Percentiles rank a stretch among this genome's conserved stretches.
Conservation (phyloP, 2,888 invertebrate genomes). For the Pachycephus smyrnensis region DNA sequence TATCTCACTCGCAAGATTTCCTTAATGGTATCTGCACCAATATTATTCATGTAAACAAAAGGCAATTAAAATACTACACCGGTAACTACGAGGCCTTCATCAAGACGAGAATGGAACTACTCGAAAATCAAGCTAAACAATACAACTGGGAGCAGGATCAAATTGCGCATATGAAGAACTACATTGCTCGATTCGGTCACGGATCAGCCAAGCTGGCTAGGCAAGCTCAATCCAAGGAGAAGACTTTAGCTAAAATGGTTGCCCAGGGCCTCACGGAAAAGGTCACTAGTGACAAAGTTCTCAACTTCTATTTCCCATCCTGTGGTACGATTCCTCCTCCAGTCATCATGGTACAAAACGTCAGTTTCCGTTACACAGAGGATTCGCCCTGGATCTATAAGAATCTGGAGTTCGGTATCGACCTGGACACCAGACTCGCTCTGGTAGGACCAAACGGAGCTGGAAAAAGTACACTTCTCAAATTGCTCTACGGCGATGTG, state of each 20-base stretch:
- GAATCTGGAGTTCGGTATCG: constrained; percentile 98
- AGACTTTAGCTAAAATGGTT: constrained; percentile 99
- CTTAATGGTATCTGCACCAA: constrained; percentile 97
- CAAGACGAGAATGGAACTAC: constrained; percentile 89
- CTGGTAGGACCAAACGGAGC: constrained; percentile 99
- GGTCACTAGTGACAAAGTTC: constrained; percentile 88
- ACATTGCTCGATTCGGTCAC: constrained; percentile 99
- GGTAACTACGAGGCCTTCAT: constrained; percentile 98
- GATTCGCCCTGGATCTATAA: constrained; percentile 92
- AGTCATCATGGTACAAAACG: constrained; percentile 98
- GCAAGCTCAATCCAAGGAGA: constrained; percentile 99
- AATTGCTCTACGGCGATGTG: constrained; percentile 94
- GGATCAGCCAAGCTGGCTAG: constrained; percentile 98
- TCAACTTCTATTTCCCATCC: constrained; percentile 93
- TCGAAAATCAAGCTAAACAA: constrained; percentile 99
- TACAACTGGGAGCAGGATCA: constrained; percentile 99
- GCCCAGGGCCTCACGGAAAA: constrained; percentile 97
- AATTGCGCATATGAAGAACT: constrained; percentile 99
- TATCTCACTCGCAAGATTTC: constrained; percentile 99
- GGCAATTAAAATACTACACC: constrained; percentile 93
- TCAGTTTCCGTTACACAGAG: constrained; percentile 93
- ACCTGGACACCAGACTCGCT: constrained; percentile 94
- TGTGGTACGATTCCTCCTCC: constrained; percentile 98
- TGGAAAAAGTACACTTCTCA: constrained; percentile 97
- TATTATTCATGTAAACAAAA: constrained; percentile 95